phyloP scores from a whole-genome alignment of 2,888 invertebrate genomes.

The Slavum lentiscoides region DNA sequence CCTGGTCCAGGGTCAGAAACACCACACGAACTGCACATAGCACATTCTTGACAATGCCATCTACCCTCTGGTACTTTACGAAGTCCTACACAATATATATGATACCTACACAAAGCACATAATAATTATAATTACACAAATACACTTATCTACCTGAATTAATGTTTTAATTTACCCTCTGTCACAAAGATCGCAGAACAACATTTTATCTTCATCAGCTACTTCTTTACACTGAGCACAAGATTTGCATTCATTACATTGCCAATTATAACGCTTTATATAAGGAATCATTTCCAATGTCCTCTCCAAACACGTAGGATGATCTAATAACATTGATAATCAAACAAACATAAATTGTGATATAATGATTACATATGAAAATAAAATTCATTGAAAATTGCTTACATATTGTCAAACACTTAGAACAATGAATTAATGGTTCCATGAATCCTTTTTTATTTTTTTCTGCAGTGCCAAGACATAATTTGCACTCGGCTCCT shows the following conservation, averaged over 20 bases:
- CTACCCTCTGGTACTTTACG: conserved; percentile 79
- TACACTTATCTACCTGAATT: neutral
- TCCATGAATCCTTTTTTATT: conserved; percentile 63
- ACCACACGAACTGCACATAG: conserved; percentile 67
- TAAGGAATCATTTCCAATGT: conserved; percentile 79
- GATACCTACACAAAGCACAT: conserved; percentile 65
- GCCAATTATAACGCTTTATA: conserved; percentile 86
- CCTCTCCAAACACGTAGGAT: conserved; percentile 86
- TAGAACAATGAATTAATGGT: conserved; percentile 66
- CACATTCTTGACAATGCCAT: conserved; percentile 86
- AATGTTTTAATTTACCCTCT: conserved; percentile 66
- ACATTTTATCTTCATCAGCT: conserved; percentile 86
- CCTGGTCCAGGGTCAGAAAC: conserved; percentile 62
- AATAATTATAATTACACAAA: neutral
- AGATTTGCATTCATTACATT: conserved; percentile 90
- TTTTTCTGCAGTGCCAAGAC: conserved; percentile 60
- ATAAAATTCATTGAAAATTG: conserved; percentile 56
- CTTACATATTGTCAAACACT: conserved; percentile 68
- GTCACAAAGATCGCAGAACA: conserved; percentile 93
- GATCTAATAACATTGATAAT: conserved; percentile 62
- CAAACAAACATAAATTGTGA: neutral
- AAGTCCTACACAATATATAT: conserved; percentile 87
- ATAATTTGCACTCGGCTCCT: conserved; percentile 62
- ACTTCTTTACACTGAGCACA: conserved; percentile 83
- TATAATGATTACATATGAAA: neutral